These are phyloP conservation scores for Nilaparvata lugens DNA, from an alignment of 1,140 invertebrate genomes.

Conservation along the genomic window DNA sequence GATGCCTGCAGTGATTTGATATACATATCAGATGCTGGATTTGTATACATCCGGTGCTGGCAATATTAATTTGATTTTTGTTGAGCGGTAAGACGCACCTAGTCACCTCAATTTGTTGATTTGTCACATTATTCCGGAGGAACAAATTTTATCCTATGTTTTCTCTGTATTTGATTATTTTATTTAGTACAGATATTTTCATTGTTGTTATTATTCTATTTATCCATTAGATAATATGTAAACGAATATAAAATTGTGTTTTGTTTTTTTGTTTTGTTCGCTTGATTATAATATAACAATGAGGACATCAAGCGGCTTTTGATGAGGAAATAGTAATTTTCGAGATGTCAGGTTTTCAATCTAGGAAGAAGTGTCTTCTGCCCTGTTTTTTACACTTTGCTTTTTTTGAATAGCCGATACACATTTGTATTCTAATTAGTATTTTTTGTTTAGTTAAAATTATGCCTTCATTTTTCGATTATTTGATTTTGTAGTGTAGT, in stretches of 20 bases:
- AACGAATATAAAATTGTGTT: not conserved
- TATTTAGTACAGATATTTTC: slow-evolving; percentile 23
- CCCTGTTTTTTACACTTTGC: slow-evolving; percentile 11
- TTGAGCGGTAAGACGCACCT: slow-evolving; percentile 25
- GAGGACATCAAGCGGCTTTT: slow-evolving; percentile 11
- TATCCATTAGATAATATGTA: slow-evolving; percentile 18
- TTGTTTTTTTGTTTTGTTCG: too few species aligned
- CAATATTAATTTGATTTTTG: slow-evolving; percentile 14
- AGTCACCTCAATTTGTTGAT: slow-evolving; percentile 25
- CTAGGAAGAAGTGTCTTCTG: slow-evolving; percentile 6
- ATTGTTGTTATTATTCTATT: slow-evolving; percentile 25
- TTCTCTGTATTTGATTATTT: slow-evolving; percentile 22
- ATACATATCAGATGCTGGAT: too few species aligned
- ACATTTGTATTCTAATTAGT: slow-evolving; percentile 4
- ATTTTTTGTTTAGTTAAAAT: too few species aligned
- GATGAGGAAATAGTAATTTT: slow-evolving; percentile 1
- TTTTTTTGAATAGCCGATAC: not conserved
- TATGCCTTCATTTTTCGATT: too few species aligned
- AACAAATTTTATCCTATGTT: slow-evolving; percentile 25
- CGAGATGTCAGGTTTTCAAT: not conserved
- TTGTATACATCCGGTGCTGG: too few species aligned
- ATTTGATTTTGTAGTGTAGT: not conserved
- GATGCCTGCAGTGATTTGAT: too few species aligned
- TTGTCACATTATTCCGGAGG: slow-evolving; percentile 19
- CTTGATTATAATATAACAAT: not conserved